Evolutionary conservation across 1,140 invertebrate species (phyloP), one percentile per base, ranked within the genome.

Genomic region (Vanessa atalanta): DNA sequence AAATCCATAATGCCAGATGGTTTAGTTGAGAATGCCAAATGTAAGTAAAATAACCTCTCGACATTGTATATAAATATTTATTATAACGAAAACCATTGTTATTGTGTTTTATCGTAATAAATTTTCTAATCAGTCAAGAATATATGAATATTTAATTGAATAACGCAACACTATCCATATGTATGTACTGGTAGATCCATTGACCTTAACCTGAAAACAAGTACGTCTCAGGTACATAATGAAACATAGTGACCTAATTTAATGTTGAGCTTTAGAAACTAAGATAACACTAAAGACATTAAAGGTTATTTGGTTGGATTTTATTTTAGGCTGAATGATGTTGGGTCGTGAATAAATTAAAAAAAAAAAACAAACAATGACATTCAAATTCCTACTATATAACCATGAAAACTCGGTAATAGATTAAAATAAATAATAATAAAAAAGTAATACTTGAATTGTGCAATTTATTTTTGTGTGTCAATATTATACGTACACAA

Each of bases 121-220:
- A 20, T 48, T 66, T 26, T 66, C 50, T 66, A 66, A 50, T 48
- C 47, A 15, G 47, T 26, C 26, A 66, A 31, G 48, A 51, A 51
- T 51, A 66, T 20, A 66, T 66, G n/a, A 66, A 66, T 66, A 66
- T 51, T 61, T n/a, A 61, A 61, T 61, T 61, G 65, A 66, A 63
- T 14, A 31, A 26, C 6, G 48, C 55, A 26, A 63, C 55, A 47
- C 61, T 65, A 64, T 71, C 43, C 37, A 74, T 61, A 72, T 57
- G 75, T 68, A 77, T 61, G 63, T 67, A 57, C 31, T 72, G 64
- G n/a, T 37, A 72, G 48, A 76, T 69, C 31, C 43, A 70, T 61
- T 74, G 31, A 60, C 76, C 76, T 77, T 77, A 67, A 77, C 72
- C 76, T 73, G 67, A 77, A 71, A 77, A 74, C 63, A 47, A 11